Evolutionary conservation across 2,113 vertebrate genomes (phyloP).

Genomic region (Cacatua alba): DNA sequence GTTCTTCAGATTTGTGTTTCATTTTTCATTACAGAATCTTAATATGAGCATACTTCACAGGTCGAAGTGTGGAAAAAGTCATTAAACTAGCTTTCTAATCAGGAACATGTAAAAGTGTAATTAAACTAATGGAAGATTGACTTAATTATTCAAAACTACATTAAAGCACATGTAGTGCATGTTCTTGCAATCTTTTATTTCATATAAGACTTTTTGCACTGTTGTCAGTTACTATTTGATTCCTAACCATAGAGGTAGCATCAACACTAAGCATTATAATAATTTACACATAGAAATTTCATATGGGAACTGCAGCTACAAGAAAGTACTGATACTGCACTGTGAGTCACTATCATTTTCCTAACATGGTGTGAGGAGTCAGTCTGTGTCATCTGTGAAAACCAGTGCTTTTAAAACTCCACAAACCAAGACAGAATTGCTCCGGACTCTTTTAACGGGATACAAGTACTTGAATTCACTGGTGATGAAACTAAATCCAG

Average conservation of each 20-base stretch:
- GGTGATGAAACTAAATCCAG: not conserved
- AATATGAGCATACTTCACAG: constrained; percentile 71
- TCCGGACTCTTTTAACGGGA: not conserved
- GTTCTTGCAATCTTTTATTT: constrained; percentile 37
- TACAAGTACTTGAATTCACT: not conserved
- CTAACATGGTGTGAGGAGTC: not conserved
- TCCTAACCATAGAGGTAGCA: not conserved
- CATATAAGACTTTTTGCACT: not conserved
- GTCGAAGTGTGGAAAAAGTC: constrained; percentile 78
- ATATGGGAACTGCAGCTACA: not conserved
- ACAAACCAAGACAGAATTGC: not conserved
- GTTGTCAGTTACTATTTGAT: not conserved
- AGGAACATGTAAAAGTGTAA: constrained; percentile 86
- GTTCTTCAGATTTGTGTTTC: constrained; percentile 76
- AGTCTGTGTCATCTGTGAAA: not conserved
- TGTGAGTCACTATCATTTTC: not conserved
- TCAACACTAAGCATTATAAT: not conserved
- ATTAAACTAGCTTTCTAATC: constrained; percentile 85
- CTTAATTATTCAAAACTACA: constrained; percentile 79
- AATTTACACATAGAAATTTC: not conserved
- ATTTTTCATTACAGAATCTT: constrained; percentile 77
- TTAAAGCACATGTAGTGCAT: constrained; percentile 57
- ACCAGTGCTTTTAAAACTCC: not conserved
- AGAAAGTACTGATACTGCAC: not conserved
- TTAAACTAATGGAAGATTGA: constrained; percentile 82